Percentiles rank a stretch among this genome's conserved stretches.
Conservation (phyloP, 2,888 invertebrate species). For the Pimpla rufipes region DNA sequence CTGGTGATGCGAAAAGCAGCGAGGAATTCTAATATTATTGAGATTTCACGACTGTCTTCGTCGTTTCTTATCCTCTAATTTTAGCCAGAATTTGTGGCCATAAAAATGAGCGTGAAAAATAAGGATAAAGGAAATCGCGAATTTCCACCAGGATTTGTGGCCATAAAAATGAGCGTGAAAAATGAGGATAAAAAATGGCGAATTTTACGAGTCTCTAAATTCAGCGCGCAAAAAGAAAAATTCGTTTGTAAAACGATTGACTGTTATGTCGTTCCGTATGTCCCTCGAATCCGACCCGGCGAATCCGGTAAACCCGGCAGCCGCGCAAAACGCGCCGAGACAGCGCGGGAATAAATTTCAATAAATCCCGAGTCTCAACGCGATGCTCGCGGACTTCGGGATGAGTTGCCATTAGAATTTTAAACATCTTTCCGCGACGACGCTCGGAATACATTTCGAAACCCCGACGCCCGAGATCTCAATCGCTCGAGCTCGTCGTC, state of each 20-base stretch:
- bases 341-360: slow-evolving; percentile 55
- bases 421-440: slow-evolving; percentile 24
- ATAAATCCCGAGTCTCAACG: slow-evolving; percentile 41
- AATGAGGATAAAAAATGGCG: too few species aligned
- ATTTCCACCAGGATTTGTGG: too few species aligned
- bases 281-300: background rate
- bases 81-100: too few species aligned
- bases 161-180: too few species aligned
- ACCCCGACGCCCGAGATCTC: slow-evolving; percentile 2
- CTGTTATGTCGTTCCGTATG: background rate
- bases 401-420: slow-evolving; percentile 51
- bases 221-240: background rate
- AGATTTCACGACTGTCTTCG: too few species aligned
- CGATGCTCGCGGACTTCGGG: background rate
- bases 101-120: too few species aligned
- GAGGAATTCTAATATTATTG: too few species aligned
- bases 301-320: background rate
- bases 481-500: slow-evolving; percentile 21
- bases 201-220: too few species aligned
- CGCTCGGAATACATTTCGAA: slow-evolving; percentile 38
- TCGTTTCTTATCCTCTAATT: too few species aligned
- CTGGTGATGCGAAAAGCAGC: too few species aligned
- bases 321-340: background rate
- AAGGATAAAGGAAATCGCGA: too few species aligned
- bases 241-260: background rate